Conservation (phyloP, 2,797 vertebrate genomes). For the Antrozous pallidus region DNA sequence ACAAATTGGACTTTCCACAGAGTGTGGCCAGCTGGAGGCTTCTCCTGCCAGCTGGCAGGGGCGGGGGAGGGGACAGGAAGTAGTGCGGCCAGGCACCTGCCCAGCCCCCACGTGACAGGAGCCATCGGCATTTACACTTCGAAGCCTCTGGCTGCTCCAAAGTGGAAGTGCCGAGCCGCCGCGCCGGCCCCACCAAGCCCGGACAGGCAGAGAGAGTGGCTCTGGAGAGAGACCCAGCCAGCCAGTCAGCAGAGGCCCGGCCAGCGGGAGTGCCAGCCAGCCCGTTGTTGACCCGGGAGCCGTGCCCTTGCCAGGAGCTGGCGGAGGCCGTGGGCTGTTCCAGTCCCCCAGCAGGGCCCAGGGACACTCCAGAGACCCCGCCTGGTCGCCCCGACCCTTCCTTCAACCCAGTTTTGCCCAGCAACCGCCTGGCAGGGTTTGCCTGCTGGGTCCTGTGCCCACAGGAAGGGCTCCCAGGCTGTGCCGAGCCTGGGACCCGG, state of each 20-base stretch:
- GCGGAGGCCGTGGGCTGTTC: background rate
- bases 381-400: background rate
- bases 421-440: background rate
- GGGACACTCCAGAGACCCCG: background rate
- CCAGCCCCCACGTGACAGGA: constrained; percentile 10
- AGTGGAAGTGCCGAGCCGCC: constrained; percentile 22
- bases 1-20: background rate
- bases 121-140: background rate
- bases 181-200: background rate
- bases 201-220: background rate
- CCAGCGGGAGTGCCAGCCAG: background rate
- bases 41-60: constrained; percentile 36
- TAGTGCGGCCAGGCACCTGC: constrained; percentile 53
- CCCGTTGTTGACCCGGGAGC: background rate
- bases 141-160: background rate
- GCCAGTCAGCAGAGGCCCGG: background rate
- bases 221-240: constrained; percentile 30
- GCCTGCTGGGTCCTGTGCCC: background rate
- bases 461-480: background rate
- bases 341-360: background rate
- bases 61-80: constrained; percentile 32
- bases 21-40: constrained; percentile 22
- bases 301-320: background rate
- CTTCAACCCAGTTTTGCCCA: background rate
- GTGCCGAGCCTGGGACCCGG: background rate